A percentile compares a stretch with the other conserved stretches of the same genome.
phyloP scores from a whole-genome alignment of 2,888 invertebrate species.

The Macrophya annulata region DNA sequence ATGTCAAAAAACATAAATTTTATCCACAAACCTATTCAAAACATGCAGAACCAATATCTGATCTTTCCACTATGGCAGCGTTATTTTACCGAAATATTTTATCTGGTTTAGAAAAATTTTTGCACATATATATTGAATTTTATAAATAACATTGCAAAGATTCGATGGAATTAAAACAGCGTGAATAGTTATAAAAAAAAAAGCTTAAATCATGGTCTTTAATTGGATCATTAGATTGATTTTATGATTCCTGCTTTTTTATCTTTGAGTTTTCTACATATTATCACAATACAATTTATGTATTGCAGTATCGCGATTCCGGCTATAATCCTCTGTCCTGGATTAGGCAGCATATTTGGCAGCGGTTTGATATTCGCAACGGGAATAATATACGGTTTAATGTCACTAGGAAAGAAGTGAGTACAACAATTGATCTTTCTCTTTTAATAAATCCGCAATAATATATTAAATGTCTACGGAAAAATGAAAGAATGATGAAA shows the following conservation, averaged over 20 bases:
- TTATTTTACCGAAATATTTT: background rate
- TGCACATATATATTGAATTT: no score
- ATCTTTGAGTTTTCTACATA: slow-evolving; percentile 43
- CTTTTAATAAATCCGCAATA: background rate
- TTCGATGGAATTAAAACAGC: background rate
- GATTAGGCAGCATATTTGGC: slow-evolving; percentile 90
- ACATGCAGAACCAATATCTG: background rate
- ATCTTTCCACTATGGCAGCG: background rate
- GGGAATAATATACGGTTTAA: slow-evolving; percentile 95
- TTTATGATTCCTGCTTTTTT: slow-evolving; percentile 38
- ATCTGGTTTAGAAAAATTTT: no score
- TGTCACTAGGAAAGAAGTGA: slow-evolving; percentile 97
- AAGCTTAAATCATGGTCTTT: no score
- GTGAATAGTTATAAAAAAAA: background rate
- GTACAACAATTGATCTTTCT: slow-evolving; percentile 77
- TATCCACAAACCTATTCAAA: background rate
- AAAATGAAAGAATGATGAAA: background rate
- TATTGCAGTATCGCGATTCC: slow-evolving; percentile 88
- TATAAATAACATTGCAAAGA: background rate
- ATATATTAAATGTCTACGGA: background rate
- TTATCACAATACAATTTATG: slow-evolving; percentile 52
- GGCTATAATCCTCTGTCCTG: slow-evolving; percentile 89
- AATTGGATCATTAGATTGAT: no score
- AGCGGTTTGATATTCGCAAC: slow-evolving; percentile 94
- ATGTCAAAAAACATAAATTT: background rate